Base-by-base conservation (phyloP, 2,888 invertebrate species). In the Brachyptera risi region DNA sequence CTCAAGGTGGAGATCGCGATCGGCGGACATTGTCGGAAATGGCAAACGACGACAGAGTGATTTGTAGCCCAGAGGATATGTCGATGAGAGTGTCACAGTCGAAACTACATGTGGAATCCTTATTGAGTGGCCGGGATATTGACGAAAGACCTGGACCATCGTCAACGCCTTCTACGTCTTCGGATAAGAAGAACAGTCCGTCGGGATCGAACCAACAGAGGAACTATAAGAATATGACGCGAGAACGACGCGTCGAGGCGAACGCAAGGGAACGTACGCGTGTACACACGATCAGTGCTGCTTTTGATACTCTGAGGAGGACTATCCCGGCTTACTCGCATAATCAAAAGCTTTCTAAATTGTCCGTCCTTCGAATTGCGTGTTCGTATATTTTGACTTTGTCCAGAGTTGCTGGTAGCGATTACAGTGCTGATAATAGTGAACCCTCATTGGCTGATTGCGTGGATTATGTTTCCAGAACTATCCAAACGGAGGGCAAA, bases 201-300 rank as follows among this genome's bases (percentile, higher is more conserved):
- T 37, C 24, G n/a, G 47, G 37, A n/a, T 44, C 24, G 7, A 27
- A 44, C 3, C 86, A 90, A 65, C 90, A 92, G 71, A 80, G 92
- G 66, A 95, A 95, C 73, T 96, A 96, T 76, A 96, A 96, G 73
- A 96, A 94, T 73, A 95, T 96, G 94, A 96, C 92, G 0, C 80
- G 93, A 19, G 95, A 95, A 73, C 78, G 96, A 67, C 80, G 96
- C 66, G 92, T 96, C 71, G 96, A 96, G 73, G 96, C 96, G 0
- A 96, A 96, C 72, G 96, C 96, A 0, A 80, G 96, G 3, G 96
- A 96, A 73, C 78, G 96, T 62, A 93, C 95, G 4, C 80, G 96
- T 57, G 96, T 96, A 0, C 96, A 96, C 74, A 96, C 96, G 1
- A 96, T 96, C 67, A 94, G 94, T 71, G 95, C 95, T 0, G 96